Evolutionary conservation across 2,888 invertebrate genomes (phyloP).

Genomic region (Plagodis dolabraria): DNA sequence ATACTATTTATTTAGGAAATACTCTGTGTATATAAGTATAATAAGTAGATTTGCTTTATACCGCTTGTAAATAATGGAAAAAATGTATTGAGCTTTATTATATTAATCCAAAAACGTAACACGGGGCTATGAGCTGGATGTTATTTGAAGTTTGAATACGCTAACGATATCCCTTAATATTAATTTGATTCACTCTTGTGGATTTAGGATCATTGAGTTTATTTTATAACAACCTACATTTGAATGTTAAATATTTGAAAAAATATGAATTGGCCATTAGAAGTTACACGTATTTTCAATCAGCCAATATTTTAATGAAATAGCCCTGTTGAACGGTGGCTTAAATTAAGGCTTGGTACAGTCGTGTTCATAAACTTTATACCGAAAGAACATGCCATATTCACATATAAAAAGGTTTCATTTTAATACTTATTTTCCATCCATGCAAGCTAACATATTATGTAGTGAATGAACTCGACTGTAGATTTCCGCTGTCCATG

Average conservation of each 20-base stretch:
- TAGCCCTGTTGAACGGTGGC: background rate
- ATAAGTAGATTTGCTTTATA: constrained; percentile 40
- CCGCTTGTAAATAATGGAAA: constrained; percentile 54
- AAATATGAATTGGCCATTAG: too few relatives aligned
- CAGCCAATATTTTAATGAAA: background rate
- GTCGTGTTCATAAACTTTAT: constrained; percentile 27
- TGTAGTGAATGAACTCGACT: constrained; percentile 30
- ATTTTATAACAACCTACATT: too few relatives aligned
- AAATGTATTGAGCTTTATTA: constrained; percentile 25
- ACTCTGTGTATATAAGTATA: constrained; percentile 42
- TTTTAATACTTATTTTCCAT: background rate
- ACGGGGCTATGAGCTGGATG: background rate
- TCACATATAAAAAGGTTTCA: constrained; percentile 2
- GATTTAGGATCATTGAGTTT: too few relatives aligned
- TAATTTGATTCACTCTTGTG: too few relatives aligned
- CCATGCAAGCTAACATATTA: too few relatives aligned
- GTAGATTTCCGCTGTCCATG: constrained; percentile 13
- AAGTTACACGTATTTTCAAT: too few relatives aligned
- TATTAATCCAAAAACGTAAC: constrained; percentile 17
- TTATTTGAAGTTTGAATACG: too few relatives aligned
- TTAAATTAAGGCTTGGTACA: constrained; percentile 9
- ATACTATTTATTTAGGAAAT: constrained; percentile 28
- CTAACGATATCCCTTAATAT: too few relatives aligned
- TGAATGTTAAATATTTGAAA: too few relatives aligned
- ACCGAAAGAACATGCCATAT: background rate